Base-by-base conservation (phyloP, 2,113 vertebrate species). In the Odontophorus gujanensis region DNA sequence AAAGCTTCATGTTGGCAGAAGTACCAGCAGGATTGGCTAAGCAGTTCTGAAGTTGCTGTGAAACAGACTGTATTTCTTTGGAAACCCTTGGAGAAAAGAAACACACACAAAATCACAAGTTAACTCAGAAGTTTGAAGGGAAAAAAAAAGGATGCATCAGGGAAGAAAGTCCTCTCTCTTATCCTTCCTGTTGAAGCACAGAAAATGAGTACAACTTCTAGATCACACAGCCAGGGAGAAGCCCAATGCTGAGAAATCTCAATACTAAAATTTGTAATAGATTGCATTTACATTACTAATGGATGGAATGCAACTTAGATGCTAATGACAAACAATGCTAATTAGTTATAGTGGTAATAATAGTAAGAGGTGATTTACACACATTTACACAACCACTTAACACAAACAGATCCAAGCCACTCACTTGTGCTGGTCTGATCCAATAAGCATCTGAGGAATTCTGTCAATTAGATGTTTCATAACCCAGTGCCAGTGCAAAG, bases 401-500 rank as follows among this genome's bases (percentile, higher is more conserved):
- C 13, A 78, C 19, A 32, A 26, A 53, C 13, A 63, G 21, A 45
- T n/a, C 34, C 58, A 90, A 87, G 42, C 19, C 59, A 95, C 97
- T 97, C 97, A 99, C 99, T 99, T 98, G 25, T 98, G 97, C 36
- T 97, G 93, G 67, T 97, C 96, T 9, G 98, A 98, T 89, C 98
- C 98, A 61, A 98, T 89, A 75, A 99, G 97, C 73, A 99, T 98
- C 81, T 97, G 97, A 16, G 99, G 98, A 71, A 99, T 97, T 50
- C 97, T 98, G 55, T 93, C 91, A 75, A 99, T 97, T 18, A 99
- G 97, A 93, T 99, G 98, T 66, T 99, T 99, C 92, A 98, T 98
- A 79, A 99, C 98, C 99, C 99, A 99, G 93, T 99, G 98, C 99
- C 99, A 99, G 96, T 99, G 99, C 73, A 99, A 97, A 7, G 99